These are phyloP conservation scores for Hepsetus odoe DNA, from an alignment of 2,113 vertebrate genomes.

Conservation along the genomic window DNA sequence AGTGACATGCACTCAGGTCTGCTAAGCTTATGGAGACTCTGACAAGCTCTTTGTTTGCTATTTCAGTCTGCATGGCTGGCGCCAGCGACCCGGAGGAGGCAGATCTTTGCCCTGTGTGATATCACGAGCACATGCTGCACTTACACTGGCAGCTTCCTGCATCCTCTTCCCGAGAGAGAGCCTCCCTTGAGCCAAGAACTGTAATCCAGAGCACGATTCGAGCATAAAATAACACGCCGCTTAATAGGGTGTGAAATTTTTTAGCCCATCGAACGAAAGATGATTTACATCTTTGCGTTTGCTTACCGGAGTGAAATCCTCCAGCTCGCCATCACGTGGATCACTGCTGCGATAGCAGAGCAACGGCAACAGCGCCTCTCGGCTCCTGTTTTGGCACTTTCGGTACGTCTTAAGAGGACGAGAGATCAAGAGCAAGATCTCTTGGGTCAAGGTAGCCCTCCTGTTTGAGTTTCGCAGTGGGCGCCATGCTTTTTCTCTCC, in stretches of 20 bases:
- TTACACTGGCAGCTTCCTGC: constrained; percentile 55
- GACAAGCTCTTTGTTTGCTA: constrained; percentile 8
- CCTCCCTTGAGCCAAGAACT: neutral
- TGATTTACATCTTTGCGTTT: neutral
- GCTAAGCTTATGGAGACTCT: constrained; percentile 28
- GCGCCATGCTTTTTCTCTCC: constrained; percentile 36
- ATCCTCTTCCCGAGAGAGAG: constrained; percentile 38
- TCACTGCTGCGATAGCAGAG: neutral
- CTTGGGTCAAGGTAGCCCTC: constrained; percentile 35
- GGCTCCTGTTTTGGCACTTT: neutral
- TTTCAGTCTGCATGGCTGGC: constrained; percentile 25
- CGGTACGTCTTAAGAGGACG: neutral
- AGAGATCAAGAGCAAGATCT: constrained; percentile 4
- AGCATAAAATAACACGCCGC: neutral
- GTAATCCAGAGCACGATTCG: neutral
- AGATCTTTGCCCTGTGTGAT: constrained; percentile 32
- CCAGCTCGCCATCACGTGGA: neutral
- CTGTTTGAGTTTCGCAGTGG: constrained; percentile 38
- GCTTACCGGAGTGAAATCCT: neutral
- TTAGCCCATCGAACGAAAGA: neutral
- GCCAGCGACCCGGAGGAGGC: constrained; percentile 25
- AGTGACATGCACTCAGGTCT: constrained; percentile 19
- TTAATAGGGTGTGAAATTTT: neutral
- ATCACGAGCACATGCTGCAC: constrained; percentile 37
- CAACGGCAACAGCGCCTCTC: neutral